Evolutionary conservation across 35 echinoderm and acorn worm species (phyloP).

Genomic region (Patiria miniata): DNA sequence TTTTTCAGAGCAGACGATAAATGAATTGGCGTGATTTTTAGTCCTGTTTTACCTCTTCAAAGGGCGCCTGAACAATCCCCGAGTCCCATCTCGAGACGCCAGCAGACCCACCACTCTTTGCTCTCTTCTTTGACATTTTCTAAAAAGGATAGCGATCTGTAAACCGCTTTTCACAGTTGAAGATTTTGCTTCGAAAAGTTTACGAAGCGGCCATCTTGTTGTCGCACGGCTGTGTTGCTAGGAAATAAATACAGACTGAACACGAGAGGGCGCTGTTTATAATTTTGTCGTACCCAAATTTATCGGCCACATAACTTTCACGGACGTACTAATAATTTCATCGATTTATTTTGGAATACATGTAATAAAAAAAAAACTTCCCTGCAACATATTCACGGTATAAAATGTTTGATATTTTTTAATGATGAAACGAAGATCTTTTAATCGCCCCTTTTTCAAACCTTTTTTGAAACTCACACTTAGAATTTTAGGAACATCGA

Average conservation of each 20-base stretch:
- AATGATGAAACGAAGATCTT: too few species aligned
- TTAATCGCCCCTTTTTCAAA: too few species aligned
- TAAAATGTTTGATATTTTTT: too few species aligned
- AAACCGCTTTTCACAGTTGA: too few species aligned
- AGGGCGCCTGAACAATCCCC: conserved; percentile 76
- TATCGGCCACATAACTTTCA: too few species aligned
- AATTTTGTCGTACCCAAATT: too few species aligned
- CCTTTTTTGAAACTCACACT: too few species aligned
- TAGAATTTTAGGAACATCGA: too few species aligned
- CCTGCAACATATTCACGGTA: too few species aligned
- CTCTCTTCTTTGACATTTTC: conserved; percentile 91
- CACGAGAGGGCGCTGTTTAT: conserved; percentile 12
- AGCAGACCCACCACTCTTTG: conserved; percentile 98
- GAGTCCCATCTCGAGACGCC: conserved; percentile 94
- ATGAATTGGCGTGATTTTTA: neutral
- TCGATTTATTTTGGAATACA: too few species aligned
- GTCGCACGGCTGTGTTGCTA: conserved; percentile 7
- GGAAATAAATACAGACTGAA: neutral
- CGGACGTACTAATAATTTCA: too few species aligned
- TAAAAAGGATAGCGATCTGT: neutral
- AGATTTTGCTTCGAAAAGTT: neutral
- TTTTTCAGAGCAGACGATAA: neutral
- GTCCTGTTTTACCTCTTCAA: conserved; percentile 80
- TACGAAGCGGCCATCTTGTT: conserved; percentile 26
- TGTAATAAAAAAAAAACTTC: too few species aligned